Evolutionary conservation across 2,113 vertebrate genomes (phyloP).

Genomic region (Falcunculus frontatus): DNA sequence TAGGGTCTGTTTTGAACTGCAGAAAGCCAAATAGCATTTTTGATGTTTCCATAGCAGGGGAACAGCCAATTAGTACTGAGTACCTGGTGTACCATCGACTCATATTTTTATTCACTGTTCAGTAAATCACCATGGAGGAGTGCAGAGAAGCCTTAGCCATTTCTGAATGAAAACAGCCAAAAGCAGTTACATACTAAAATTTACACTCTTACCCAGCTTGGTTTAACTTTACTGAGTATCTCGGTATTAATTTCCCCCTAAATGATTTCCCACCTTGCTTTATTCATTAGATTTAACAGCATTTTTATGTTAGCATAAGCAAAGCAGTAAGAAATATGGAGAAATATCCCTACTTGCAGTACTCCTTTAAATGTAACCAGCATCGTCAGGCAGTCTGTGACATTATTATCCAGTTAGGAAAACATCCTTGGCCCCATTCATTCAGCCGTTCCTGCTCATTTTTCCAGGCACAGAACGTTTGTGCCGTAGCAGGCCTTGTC

Average conservation of each 20-base stretch:
- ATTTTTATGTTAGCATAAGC: background rate
- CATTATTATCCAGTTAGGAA: slow-evolving; percentile 28
- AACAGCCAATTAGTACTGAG: background rate
- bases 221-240: background rate
- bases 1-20: background rate
- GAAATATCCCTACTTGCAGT: background rate
- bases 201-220: background rate
- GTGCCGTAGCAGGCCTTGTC: slow-evolving; percentile 25
- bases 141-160: background rate
- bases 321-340: background rate
- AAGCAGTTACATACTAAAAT: background rate
- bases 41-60: background rate
- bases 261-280: background rate
- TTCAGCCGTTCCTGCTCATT: slow-evolving; percentile 30
- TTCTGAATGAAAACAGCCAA: background rate
- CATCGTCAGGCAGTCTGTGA: background rate
- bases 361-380: background rate
- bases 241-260: background rate
- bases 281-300: background rate
- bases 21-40: background rate
- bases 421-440: background rate
- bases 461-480: slow-evolving; percentile 53
- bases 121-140: background rate
- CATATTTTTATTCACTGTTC: background rate
- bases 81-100: background rate